phyloP scores from a whole-genome alignment of 1,140 invertebrate genomes.

The Drosophila athabasca region DNA sequence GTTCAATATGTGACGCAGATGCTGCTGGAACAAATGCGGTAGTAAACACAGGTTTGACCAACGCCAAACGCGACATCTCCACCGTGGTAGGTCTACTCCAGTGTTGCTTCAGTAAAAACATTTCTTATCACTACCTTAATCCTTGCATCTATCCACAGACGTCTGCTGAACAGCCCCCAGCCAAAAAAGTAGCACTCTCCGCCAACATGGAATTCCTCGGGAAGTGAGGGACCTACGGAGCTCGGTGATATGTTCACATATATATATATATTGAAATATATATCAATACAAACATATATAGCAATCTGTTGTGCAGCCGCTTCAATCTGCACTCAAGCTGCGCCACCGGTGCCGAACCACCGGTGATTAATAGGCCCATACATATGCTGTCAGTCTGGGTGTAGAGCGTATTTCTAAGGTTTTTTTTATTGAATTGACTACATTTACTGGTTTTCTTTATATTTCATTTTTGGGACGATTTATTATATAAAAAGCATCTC shows the following conservation, averaged over 20 bases:
- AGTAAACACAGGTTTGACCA: background rate
- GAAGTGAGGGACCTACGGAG: slow-evolving; percentile 29
- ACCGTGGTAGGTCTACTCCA: slow-evolving; percentile 27
- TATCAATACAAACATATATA: slow-evolving; percentile 22
- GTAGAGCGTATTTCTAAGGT: background rate
- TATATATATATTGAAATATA: slow-evolving; percentile 17
- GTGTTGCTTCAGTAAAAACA: accelerated
- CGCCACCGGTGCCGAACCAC: too few species aligned
- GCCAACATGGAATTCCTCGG: slow-evolving; percentile 39
- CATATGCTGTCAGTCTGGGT: background rate
- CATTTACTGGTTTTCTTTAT: slow-evolving; percentile 21
- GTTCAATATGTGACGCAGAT: background rate
- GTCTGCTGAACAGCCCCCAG: slow-evolving; percentile 52
- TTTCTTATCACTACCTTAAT: background rate
- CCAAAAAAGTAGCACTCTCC: slow-evolving; percentile 60
- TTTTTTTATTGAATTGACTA: slow-evolving; percentile 9
- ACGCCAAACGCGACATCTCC: slow-evolving; percentile 52
- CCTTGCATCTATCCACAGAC: slow-evolving; percentile 17
- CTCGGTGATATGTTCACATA: slow-evolving; percentile 16
- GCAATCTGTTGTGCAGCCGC: background rate
- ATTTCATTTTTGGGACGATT: slow-evolving; percentile 44
- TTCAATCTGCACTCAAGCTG: background rate
- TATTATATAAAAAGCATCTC: slow-evolving; percentile 39
- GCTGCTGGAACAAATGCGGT: background rate
- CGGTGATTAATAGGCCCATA: background rate